Base-by-base conservation (phyloP, 2,888 invertebrate species). In the Andrena bucephala region DNA sequence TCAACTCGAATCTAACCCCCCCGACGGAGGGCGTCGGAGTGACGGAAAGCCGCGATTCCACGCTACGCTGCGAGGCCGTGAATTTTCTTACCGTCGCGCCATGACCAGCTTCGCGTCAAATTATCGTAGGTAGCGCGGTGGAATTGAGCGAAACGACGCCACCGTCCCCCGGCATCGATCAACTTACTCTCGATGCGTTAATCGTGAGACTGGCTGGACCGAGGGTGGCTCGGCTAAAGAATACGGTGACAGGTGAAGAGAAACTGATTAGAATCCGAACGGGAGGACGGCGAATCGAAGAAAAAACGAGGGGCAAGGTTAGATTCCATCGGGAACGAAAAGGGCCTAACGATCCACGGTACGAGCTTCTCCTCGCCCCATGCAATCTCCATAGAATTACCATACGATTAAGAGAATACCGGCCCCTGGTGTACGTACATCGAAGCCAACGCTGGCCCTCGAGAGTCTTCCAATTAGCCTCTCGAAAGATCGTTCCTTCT, bases 301-400 rank as follows among this genome's bases (percentile, higher is more conserved):
- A 52, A 87, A 77, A 75, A 74, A 72, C 71, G 66, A 54, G 70
- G 72, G 79, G 66, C 60, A 79, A 72, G 79, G 50, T 76, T 79
- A 77, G 86, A 85, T 85, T 87, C 84, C 85, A 82, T 84, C 75
- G 88, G 84, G 86, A 75, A 87, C 79, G 87, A 89, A 89, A 89
- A 90, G 90, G 89, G 88, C 90, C 90, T 90, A 92, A 91, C 92
- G 92, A 93, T 87, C 90, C 89, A 88, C 89, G 91, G 90, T 91
- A 92, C 91, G 92, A 92, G 91, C 90, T 89, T 88, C 91, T 91
- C 91, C 89, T 90, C 92, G 89, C 89, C 88, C 90, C 91, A 87
- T 92, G 92, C 93, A 93, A 93, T 93, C 92, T 93, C 92, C 93
- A 93, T 93, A 93, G 89, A 89, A 93, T 93, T 93, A 93, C 90